A percentile compares a stretch with the other conserved stretches of the same genome.
Evolutionary conservation across 1,140 invertebrate species (phyloP).

Genomic region (Belonocnema kinseyi): DNA sequence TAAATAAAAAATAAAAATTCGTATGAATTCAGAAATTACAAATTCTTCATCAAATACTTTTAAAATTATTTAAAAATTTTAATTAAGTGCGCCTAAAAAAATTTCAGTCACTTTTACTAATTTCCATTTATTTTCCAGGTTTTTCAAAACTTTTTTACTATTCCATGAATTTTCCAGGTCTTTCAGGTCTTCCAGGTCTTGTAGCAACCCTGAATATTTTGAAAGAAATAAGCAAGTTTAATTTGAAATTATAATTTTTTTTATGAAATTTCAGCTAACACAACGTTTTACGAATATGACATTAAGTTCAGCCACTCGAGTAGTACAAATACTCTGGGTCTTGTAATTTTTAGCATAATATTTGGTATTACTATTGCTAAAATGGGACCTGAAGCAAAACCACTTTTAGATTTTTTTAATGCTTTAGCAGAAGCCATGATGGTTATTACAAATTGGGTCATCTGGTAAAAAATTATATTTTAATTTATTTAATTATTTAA

Average conservation of each 20-base stretch:
- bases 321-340: conserved; percentile 78
- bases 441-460: conserved; percentile 77
- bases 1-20: too few relatives aligned
- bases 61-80: too few relatives aligned
- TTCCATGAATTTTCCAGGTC: too few relatives aligned
- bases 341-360: conserved; percentile 77
- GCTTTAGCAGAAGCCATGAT: conserved; percentile 76
- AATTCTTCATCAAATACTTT: too few relatives aligned
- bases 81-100: too few relatives aligned
- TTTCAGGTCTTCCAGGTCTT: too few relatives aligned
- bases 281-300: conserved; percentile 5
- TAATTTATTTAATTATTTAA: too few relatives aligned
- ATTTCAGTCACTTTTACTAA: too few relatives aligned
- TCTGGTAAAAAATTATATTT: conserved; percentile 63
- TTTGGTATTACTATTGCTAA: conserved; percentile 76
- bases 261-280: background rate
- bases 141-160: too few relatives aligned
- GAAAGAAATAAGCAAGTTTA: background rate
- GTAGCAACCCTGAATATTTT: too few relatives aligned
- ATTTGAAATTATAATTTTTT: background rate
- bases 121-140: too few relatives aligned
- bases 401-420: conserved; percentile 75
- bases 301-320: conserved; percentile 49
- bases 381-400: conserved; percentile 73
- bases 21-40: too few relatives aligned